A percentile compares a stretch with the other conserved stretches of the same genome.
These are phyloP conservation scores for Myotis findleyi DNA, from an alignment of 2,797 vertebrate genomes.

Conservation along the genomic window DNA sequence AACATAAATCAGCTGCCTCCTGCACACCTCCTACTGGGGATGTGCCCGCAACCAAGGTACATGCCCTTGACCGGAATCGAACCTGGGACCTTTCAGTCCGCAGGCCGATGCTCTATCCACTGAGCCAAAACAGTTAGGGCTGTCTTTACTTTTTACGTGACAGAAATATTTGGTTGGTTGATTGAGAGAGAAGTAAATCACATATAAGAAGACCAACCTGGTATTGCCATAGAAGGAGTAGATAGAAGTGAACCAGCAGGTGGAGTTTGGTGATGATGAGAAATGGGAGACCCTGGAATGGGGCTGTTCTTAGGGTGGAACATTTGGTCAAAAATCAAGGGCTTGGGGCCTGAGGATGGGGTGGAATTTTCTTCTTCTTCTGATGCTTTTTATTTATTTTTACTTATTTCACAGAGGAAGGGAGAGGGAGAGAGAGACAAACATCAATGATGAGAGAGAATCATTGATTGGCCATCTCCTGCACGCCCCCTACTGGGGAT, in stretches of 20 bases:
- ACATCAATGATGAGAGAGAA: no score
- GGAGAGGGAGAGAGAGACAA: no score
- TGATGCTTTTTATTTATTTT: no score
- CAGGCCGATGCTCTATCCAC: no score
- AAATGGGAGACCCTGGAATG: not conserved
- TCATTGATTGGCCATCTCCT: no score
- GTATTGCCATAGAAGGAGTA: not conserved
- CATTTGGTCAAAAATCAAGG: not conserved
- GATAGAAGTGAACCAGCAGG: not conserved
- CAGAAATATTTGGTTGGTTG: slow-evolving; percentile 7
- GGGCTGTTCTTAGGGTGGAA: not conserved
- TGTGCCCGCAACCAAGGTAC: no score
- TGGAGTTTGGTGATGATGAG: not conserved
- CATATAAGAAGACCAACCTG: not conserved
- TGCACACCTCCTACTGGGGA: no score
- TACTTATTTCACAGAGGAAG: no score
- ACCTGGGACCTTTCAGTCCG: no score
- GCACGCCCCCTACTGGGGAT: no score
- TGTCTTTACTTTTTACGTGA: slow-evolving; percentile 5
- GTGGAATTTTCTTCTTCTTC: not conserved
- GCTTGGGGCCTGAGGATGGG: not conserved
- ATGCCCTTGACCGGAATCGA: no score
- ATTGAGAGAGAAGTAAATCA: not conserved
- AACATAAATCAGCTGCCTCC: no score
- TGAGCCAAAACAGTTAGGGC: not conserved